These are phyloP conservation scores for Perca flavescens DNA, from an alignment of 2,113 vertebrate species.

Conservation along the genomic window DNA sequence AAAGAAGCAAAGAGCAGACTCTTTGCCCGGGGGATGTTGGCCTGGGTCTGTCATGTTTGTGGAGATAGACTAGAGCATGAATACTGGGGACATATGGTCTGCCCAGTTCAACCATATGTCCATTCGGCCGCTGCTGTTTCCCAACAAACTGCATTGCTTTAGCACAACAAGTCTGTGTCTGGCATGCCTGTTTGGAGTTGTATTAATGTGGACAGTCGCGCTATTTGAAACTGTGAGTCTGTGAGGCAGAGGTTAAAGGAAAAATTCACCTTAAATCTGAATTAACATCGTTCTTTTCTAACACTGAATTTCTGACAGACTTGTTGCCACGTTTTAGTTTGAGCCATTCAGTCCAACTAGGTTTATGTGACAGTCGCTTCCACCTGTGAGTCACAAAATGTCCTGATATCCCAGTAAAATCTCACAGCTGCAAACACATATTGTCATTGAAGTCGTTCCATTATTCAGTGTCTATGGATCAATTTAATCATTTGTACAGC, in stretches of 20 bases:
- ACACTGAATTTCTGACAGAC: conserved; percentile 29
- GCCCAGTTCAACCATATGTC: conserved; percentile 79
- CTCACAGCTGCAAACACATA: conserved; percentile 46
- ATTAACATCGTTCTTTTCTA: conserved; percentile 12
- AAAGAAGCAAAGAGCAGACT: conserved; percentile 64
- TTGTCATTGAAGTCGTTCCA: conserved; percentile 43
- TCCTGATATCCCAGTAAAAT: conserved; percentile 34
- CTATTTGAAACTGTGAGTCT: conserved; percentile 14
- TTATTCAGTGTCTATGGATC: conserved; percentile 60
- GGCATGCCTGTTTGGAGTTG: conserved; percentile 27
- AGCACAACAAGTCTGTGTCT: conserved; percentile 64
- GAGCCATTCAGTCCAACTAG: conserved; percentile 11
- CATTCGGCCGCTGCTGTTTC: conserved; percentile 65
- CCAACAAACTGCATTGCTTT: conserved; percentile 66
- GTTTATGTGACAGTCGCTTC: conserved; percentile 43
- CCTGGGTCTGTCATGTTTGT: conserved; percentile 66
- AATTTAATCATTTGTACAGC: conserved; percentile 33
- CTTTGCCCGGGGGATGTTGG: conserved; percentile 72
- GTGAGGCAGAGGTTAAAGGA: conserved; percentile 39
- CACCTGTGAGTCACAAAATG: conserved; percentile 57
- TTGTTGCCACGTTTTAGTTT: conserved; percentile 29
- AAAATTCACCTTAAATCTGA: conserved; percentile 45
- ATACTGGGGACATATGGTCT: conserved; percentile 75
- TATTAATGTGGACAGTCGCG: conserved; percentile 45
- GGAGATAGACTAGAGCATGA: conserved; percentile 68